These are phyloP conservation scores for Augochlorella aurata DNA, from an alignment of 2,888 invertebrate species.

Conservation along the genomic window DNA sequence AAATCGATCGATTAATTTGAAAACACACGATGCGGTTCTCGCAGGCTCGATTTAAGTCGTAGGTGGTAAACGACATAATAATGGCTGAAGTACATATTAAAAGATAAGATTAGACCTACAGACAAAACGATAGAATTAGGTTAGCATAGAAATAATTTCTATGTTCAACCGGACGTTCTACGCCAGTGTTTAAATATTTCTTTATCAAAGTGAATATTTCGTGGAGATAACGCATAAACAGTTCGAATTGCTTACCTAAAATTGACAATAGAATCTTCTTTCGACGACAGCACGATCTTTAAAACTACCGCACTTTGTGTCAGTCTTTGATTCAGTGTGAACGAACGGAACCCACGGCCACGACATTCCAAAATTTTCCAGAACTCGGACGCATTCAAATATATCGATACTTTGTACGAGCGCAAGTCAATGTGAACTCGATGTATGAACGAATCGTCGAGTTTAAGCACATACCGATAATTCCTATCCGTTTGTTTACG, in stretches of 20 bases:
- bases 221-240: background rate
- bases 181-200: background rate
- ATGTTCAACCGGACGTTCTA: background rate
- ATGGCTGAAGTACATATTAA: slow-evolving; percentile 39
- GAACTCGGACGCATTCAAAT: slow-evolving; percentile 5
- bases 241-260: slow-evolving; percentile 40
- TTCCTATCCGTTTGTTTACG: slow-evolving; percentile 48
- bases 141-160: slow-evolving; percentile 37
- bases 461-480: slow-evolving; percentile 36
- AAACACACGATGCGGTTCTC: background rate
- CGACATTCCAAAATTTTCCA: slow-evolving; percentile 49
- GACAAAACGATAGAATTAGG: slow-evolving; percentile 36
- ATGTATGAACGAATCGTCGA: background rate
- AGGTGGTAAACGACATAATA: slow-evolving; percentile 24
- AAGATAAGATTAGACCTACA: slow-evolving; percentile 54
- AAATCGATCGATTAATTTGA: background rate
- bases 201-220: background rate
- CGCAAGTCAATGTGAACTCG: background rate
- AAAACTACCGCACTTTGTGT: slow-evolving; percentile 56
- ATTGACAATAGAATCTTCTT: slow-evolving; percentile 17
- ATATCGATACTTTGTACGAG: background rate
- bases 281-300: slow-evolving; percentile 23
- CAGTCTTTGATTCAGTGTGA: slow-evolving; percentile 38
- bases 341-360: slow-evolving; percentile 30
- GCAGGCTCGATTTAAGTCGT: background rate